Evolutionary conservation across 1,140 invertebrate species (phyloP), one percentile per base, ranked within the genome.

Genomic region (Trichonephila clavipes): DNA sequence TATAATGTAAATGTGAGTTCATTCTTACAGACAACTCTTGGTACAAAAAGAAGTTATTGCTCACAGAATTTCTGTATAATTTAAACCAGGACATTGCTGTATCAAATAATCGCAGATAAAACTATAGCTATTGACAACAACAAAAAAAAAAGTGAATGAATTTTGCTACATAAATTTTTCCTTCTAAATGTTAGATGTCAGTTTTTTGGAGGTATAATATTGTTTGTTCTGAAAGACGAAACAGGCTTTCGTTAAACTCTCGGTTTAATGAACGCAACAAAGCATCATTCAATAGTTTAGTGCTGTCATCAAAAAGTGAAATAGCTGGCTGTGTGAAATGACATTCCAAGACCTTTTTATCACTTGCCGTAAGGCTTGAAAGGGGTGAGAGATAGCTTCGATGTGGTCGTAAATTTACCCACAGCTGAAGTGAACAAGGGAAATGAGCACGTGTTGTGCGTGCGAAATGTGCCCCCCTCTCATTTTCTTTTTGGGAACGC

Each of bases 271-370:
- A 59, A 59, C n/a, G 82, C 51, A 85, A n/a, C 44, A 85, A 85
- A 18, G n/a, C 10, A 6, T 40, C 34, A 40, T 58, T 59, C 2
- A 21, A 18, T 24, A 77, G 28, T 77, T 77, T 77, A 61, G 44
- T 24, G 83, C 21, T 14, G 24, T 59, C 83, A 61, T 85, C 83
- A 58, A 16, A 85, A 61, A 66, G 34, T 66, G 86, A 64, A 66
- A 40, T 88, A 21, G 66, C n/a, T 66, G 66, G 19, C 16, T 51
- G n/a, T n/a, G n/a, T n/a, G 16, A 24, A 89, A 72, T 72, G 66
- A 72, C 62, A 89, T 89, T 89, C 88, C 88, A 59, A 18, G 40
- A 85, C 44, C 72, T 88, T 90, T 90, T 90, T 90, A 90, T 90
- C 58, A 14, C 77, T 61, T 19, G 89, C 72, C 89, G 59, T 82